phyloP scores from a whole-genome alignment of 2,113 vertebrate genomes.

The Actenoides hombroni region DNA sequence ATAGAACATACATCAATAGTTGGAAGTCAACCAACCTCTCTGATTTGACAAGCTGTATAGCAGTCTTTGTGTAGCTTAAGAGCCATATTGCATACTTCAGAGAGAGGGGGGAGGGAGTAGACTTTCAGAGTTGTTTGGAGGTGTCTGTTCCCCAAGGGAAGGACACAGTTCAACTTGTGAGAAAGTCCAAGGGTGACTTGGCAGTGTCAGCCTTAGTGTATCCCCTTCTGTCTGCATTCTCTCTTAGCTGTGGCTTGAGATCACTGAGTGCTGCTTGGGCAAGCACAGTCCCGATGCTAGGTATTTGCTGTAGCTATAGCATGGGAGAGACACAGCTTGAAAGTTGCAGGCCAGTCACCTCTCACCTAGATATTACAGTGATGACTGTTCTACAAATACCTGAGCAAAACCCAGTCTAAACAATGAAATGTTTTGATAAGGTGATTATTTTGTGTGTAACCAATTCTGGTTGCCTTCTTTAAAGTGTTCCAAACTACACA shows the following conservation, averaged over 20 bases:
- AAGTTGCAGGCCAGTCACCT: conserved; percentile 15
- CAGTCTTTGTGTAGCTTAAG: background rate
- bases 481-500: background rate
- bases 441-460: background rate
- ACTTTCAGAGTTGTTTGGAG: background rate
- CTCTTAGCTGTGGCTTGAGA: background rate
- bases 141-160: background rate
- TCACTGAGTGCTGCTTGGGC: background rate
- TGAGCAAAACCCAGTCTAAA: background rate
- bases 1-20: background rate
- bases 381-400: conserved; percentile 34
- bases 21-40: background rate
- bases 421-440: conserved; percentile 4
- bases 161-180: background rate
- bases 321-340: background rate
- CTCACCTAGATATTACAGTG: conserved; percentile 14
- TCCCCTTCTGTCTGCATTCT: background rate
- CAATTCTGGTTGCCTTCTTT: background rate
- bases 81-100: fast-evolving
- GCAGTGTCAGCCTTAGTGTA: background rate
- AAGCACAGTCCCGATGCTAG: background rate
- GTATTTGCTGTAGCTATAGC: background rate
- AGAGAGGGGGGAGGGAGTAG: background rate
- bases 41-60: background rate
- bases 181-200: background rate